Conservation (phyloP, 2,113 vertebrate species). For the Barnardius zonarius region DNA sequence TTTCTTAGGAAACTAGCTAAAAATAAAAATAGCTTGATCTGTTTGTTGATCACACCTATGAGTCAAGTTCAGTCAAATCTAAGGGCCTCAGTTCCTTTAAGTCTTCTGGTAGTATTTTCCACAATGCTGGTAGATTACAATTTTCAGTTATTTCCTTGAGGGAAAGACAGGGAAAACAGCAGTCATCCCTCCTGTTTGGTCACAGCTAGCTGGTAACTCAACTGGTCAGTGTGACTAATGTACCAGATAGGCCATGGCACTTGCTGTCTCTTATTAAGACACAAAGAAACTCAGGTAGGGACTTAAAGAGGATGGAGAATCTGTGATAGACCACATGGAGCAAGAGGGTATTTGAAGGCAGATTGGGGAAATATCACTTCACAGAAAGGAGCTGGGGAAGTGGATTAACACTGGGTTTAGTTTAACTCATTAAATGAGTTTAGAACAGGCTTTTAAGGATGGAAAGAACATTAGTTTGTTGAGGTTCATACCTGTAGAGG, state of each 20-base stretch:
- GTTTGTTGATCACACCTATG: not conserved
- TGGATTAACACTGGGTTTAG: accelerated
- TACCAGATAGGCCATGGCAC: not conserved
- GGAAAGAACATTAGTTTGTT: not conserved
- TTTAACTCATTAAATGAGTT: not conserved
- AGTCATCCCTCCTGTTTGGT: not conserved
- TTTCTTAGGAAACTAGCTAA: not conserved
- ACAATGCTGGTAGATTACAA: accelerated
- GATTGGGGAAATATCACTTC: not conserved
- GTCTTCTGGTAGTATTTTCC: not conserved
- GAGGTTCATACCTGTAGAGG: not conserved
- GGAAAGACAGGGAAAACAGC: not conserved
- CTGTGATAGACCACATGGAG: not conserved
- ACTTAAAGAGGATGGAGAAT: not conserved
- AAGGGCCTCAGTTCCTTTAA: not conserved
- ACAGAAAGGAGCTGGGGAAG: not conserved
- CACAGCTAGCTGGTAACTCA: not conserved
- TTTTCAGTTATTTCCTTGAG: not conserved
- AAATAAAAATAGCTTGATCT: not conserved
- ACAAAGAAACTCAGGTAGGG: not conserved
- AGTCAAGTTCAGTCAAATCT: not conserved
- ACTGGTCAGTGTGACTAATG: accelerated
- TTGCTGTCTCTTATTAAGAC: not conserved
- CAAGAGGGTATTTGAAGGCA: not conserved
- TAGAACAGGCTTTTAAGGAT: not conserved